phyloP scores from a whole-genome alignment of 2,888 invertebrate species.

The Pseudeuparius sepicola region DNA sequence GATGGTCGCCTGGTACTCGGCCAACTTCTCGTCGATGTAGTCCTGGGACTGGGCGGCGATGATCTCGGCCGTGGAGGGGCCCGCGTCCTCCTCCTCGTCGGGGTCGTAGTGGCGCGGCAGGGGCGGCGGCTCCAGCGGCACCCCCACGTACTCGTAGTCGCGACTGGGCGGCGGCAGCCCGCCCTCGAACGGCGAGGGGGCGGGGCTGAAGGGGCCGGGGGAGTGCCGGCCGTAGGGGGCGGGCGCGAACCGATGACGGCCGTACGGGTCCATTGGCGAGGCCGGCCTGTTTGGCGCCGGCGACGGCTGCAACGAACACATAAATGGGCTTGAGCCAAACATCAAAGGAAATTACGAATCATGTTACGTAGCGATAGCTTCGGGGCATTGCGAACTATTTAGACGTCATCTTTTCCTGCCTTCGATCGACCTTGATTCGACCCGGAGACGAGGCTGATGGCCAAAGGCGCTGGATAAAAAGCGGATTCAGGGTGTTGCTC shows the following conservation, averaged over 20 bases:
- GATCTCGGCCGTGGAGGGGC: constrained; percentile 83
- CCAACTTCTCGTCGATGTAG: constrained; percentile 87
- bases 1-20: constrained; percentile 88
- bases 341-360: background rate
- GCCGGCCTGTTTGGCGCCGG: constrained; percentile 45
- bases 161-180: constrained; percentile 44
- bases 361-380: too few species aligned
- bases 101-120: constrained; percentile 39
- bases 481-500: too few species aligned
- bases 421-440: too few species aligned
- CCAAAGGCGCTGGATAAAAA: too few species aligned
- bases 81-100: constrained; percentile 61
- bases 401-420: too few species aligned
- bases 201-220: constrained; percentile 19
- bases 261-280: constrained; percentile 33
- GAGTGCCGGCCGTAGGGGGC: constrained; percentile 27
- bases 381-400: too few species aligned
- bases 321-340: background rate
- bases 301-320: constrained; percentile 38
- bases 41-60: constrained; percentile 91
- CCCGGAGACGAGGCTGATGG: background rate
- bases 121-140: constrained; percentile 59
- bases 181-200: constrained; percentile 35
- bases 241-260: constrained; percentile 30
- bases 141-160: constrained; percentile 63